A percentile compares a stretch with the other conserved stretches of the same genome.
These are phyloP conservation scores for Homarus gammarus DNA, from an alignment of 2,888 invertebrate species.

Conservation along the genomic window DNA sequence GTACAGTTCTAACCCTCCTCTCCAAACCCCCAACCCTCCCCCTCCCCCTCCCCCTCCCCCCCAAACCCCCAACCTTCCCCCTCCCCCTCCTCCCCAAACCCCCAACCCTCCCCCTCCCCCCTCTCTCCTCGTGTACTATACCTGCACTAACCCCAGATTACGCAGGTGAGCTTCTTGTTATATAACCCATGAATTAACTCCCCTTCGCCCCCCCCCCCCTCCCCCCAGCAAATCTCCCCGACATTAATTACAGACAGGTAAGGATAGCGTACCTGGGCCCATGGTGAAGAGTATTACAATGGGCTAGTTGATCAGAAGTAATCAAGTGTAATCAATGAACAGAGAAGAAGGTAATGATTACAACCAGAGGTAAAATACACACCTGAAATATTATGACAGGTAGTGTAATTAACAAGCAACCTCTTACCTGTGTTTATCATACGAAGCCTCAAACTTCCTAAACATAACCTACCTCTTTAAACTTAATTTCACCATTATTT, in stretches of 20 bases:
- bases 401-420: not conserved
- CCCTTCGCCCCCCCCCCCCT: no score
- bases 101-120: no score
- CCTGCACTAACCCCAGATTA: no score
- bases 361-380: slow-evolving; percentile 28
- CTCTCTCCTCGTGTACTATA: no score
- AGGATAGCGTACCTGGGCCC: slow-evolving; percentile 5
- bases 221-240: slow-evolving; percentile 7
- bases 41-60: no score
- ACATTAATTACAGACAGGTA: not conserved
- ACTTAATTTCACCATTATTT: not conserved
- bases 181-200: not conserved
- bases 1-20: no score
- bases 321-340: slow-evolving; percentile 36
- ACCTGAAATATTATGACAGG: slow-evolving; percentile 11
- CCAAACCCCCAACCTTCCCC: no score
- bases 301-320: slow-evolving; percentile 33
- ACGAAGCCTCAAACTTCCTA: no score
- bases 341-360: slow-evolving; percentile 34
- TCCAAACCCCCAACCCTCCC: no score
- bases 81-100: no score
- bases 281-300: slow-evolving; percentile 1
- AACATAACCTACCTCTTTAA: not conserved
- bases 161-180: no score
- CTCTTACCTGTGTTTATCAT: slow-evolving; percentile 9